phyloP scores from a whole-genome alignment of 2,113 vertebrate species.

The Oryzias celebensis region DNA sequence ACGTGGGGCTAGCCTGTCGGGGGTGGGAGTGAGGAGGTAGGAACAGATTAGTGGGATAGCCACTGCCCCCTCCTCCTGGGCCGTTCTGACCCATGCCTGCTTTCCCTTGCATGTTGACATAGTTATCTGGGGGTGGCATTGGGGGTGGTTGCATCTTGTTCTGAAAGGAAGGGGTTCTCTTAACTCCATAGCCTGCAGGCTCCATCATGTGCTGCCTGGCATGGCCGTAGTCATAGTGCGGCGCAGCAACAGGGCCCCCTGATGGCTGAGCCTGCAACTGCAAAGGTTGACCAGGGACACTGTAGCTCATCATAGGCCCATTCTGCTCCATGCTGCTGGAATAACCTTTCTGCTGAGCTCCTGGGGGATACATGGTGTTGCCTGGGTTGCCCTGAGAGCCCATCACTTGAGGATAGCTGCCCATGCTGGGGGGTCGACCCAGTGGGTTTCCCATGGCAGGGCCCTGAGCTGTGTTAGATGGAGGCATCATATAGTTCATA shows the following conservation, averaged over 20 bases:
- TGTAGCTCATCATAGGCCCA: slow-evolving; percentile 83
- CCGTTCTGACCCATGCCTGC: slow-evolving; percentile 79
- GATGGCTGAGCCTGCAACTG: slow-evolving; percentile 82
- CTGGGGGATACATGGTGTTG: slow-evolving; percentile 71
- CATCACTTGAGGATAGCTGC: slow-evolving; percentile 77
- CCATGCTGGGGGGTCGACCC: slow-evolving; percentile 80
- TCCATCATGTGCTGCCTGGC: slow-evolving; percentile 85
- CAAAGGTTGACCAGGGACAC: slow-evolving; percentile 80
- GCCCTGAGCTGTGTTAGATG: slow-evolving; percentile 78
- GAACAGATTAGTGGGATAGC: slow-evolving; percentile 82
- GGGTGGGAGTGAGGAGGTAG: slow-evolving; percentile 84
- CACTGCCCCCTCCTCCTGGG: slow-evolving; percentile 63
- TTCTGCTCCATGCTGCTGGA: slow-evolving; percentile 81
- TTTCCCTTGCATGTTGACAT: slow-evolving; percentile 84
- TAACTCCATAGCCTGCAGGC: slow-evolving; percentile 84
- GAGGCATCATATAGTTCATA: slow-evolving; percentile 89
- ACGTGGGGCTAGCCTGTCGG: slow-evolving; percentile 86
- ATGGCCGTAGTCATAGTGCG: slow-evolving; percentile 84
- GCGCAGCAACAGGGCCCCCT: slow-evolving; percentile 74
- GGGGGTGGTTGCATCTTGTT: slow-evolving; percentile 83
- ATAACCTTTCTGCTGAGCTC: slow-evolving; percentile 84
- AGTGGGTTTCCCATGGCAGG: slow-evolving; percentile 81
- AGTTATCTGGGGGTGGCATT: slow-evolving; percentile 76
- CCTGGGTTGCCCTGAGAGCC: slow-evolving; percentile 67
- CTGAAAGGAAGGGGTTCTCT: slow-evolving; percentile 94